A percentile compares a stretch with the other conserved stretches of the same genome.
Conservation (phyloP, 2,113 vertebrate species). For the Eira barbara region DNA sequence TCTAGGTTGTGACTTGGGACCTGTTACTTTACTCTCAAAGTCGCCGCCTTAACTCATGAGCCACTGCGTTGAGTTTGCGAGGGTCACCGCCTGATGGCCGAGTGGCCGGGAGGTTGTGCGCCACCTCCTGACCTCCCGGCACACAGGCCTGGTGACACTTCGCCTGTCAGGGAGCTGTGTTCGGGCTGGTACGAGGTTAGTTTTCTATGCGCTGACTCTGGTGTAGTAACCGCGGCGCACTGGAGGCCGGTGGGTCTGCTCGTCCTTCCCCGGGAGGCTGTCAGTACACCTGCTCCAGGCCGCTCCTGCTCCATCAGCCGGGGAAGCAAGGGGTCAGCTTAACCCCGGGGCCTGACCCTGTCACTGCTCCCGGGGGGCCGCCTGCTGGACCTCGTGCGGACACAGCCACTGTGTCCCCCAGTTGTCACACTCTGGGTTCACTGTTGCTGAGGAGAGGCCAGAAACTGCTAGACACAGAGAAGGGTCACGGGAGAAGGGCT, state of each 20-base stretch:
- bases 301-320: neutral
- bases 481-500: neutral
- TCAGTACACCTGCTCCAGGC: neutral
- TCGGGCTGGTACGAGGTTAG: neutral
- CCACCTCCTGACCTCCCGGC: too few relatives aligned
- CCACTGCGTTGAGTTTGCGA: neutral
- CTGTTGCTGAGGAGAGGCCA: too few relatives aligned
- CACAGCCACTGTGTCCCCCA: neutral
- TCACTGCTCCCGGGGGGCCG: neutral
- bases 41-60: neutral
- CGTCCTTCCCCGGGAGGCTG: neutral
- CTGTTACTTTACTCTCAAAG: neutral
- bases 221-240: accelerated
- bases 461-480: neutral
- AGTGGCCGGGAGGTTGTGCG: neutral
- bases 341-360: neutral
- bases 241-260: neutral
- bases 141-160: neutral
- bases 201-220: neutral
- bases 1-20: neutral
- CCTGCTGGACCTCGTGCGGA: neutral
- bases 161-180: too few relatives aligned
- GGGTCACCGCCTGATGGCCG: neutral
- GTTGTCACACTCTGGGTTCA: neutral
- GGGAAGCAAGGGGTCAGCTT: neutral